Evolutionary conservation across 2,797 vertebrate genomes (phyloP), one percentile per base, ranked within the genome.

Genomic region (Microctenopoma stevenorrisi): DNA sequence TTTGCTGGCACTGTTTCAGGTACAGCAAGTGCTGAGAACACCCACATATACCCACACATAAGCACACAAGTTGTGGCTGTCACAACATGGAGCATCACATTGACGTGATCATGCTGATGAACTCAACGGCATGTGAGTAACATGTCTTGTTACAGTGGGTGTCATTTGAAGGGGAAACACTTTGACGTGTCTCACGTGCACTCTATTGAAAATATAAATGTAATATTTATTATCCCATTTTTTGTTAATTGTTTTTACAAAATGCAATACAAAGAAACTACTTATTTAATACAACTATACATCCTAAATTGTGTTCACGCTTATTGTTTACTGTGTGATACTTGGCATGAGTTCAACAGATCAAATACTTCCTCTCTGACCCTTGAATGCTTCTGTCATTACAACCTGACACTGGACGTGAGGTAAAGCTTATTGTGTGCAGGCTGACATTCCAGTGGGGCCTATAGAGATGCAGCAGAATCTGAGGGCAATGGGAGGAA

Each of bases 361-460:
- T 83, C 61, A 78, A 79, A 67, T 68, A 60, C 61, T 79, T 66
- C 40, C 59, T 53, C 62, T 61, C 61, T 84, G 82, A 78, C 63
- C 63, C 71, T 46, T 61, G 72, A 37, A 76, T 64, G 48, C 79
- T 56, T 77, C 54, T 53, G 55, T 79, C 55, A 50, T 67, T 74
- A 76, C 65, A 43, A 71, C 78, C 67, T 76, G 51, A 86, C 71
- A 73, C 47, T 74, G 68, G 73, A 81, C 25, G 15, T 78, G 78
- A 60, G 64, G 54, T 48, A 60, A 5, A 55, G 55, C 67, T 72
- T 57, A 77, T 72, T 85, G 78, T 81, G 74, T 51, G 68, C 70
- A 73, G 75, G 72, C 54, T 79, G 58, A 86, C 85, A 89, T 90
- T 90, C 87, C 87, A 80, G 63, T 75, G 86, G 83, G 85, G 88